phyloP scores from a whole-genome alignment of 2,888 invertebrate species.

The Leptinotarsa juncta region DNA sequence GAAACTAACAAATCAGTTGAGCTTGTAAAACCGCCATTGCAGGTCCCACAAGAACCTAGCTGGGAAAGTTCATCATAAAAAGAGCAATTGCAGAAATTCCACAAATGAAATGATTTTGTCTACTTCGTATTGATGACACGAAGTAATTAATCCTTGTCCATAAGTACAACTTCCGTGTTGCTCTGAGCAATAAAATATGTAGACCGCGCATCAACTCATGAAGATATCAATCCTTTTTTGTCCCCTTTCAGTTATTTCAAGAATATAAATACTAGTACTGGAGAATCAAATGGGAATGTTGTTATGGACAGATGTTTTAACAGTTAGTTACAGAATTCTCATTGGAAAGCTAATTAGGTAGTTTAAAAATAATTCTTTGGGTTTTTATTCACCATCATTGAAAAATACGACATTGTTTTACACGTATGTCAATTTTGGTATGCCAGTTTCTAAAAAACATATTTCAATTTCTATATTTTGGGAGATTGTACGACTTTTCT shows the following conservation, averaged over 20 bases:
- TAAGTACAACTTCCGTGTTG: background rate
- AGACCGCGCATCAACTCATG: background rate
- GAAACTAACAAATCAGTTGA: no score
- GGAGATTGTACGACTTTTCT: no score
- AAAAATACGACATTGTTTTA: no score
- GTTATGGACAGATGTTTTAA: background rate
- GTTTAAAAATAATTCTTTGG: background rate
- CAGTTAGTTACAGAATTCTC: constrained; percentile 1
- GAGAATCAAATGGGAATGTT: constrained; percentile 6
- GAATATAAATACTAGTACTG: background rate
- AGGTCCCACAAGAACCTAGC: background rate
- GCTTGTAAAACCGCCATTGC: background rate
- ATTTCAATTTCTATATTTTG: no score
- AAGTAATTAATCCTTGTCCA: background rate
- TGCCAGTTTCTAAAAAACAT: no score
- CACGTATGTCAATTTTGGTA: no score
- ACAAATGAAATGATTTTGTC: background rate
- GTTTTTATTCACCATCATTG: no score
- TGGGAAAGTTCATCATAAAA: background rate
- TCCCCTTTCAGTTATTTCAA: background rate
- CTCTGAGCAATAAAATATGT: constrained; percentile 5
- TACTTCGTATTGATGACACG: background rate
- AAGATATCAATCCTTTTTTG: constrained; percentile 13
- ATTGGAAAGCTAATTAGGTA: background rate
- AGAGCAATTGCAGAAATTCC: constrained; percentile 8